Conservation (phyloP, 2,888 invertebrate species). For the Aleiodes alternator region DNA sequence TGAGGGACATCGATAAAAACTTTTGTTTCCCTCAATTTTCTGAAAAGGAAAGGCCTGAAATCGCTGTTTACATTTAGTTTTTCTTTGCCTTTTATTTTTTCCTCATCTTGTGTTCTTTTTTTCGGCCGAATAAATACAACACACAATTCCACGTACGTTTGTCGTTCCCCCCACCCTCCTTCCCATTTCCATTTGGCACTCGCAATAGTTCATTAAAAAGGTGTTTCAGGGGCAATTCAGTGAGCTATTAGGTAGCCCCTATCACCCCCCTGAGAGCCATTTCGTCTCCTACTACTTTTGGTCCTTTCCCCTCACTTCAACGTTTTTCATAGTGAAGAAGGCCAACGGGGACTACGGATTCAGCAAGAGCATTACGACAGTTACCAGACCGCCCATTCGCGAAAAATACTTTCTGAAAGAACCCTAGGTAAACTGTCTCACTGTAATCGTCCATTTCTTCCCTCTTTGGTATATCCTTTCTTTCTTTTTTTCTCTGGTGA, state of each 20-base stretch:
- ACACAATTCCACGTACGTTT: constrained; percentile 49
- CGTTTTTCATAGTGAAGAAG: constrained; percentile 46
- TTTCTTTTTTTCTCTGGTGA: not conserved
- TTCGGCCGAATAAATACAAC: not conserved
- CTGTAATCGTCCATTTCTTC: constrained; percentile 40
- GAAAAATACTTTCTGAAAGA: constrained; percentile 53
- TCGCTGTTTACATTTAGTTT: not conserved
- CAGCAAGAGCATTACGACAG: constrained; percentile 69
- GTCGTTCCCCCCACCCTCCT: constrained; percentile 60
- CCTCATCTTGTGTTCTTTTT: not conserved
- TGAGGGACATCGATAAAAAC: constrained; percentile 47
- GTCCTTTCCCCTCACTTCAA: no score
- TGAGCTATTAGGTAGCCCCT: constrained; percentile 81
- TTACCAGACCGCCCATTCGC: constrained; percentile 65
- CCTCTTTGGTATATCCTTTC: constrained; percentile 3
- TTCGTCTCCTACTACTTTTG: constrained; percentile 63
- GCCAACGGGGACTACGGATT: constrained; percentile 62
- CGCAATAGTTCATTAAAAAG: constrained; percentile 84
- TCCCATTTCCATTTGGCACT: constrained; percentile 76
- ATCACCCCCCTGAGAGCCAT: constrained; percentile 78
- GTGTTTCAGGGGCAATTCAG: constrained; percentile 84
- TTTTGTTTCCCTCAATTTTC: constrained; percentile 21
- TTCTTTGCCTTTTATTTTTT: not conserved
- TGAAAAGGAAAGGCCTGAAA: not conserved
- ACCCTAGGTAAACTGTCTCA: constrained; percentile 46